Conservation (phyloP, 2,888 invertebrate species). For the Mycalesis mineus region DNA sequence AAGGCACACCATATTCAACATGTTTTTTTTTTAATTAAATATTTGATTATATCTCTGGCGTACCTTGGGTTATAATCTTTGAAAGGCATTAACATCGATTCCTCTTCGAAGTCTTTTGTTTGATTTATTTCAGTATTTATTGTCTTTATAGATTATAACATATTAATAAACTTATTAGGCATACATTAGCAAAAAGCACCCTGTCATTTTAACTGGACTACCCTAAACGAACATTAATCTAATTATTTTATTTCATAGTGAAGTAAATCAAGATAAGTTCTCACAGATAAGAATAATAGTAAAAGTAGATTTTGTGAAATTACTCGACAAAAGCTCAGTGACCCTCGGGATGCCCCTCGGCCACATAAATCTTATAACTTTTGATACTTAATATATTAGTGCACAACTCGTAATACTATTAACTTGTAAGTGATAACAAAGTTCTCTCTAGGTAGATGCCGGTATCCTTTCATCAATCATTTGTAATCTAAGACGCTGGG, state of each 20-base stretch:
- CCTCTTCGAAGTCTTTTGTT: too few relatives aligned
- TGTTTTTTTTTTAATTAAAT: not conserved
- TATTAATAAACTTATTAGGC: too few relatives aligned
- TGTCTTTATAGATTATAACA: too few relatives aligned
- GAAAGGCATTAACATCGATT: too few relatives aligned
- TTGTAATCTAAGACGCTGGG: conserved; percentile 1
- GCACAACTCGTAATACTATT: not conserved
- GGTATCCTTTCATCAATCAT: conserved; percentile 9
- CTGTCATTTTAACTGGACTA: too few relatives aligned
- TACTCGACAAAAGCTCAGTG: not conserved
- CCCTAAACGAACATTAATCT: too few relatives aligned
- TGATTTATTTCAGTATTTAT: too few relatives aligned
- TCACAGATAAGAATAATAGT: not conserved
- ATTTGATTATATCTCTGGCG: too few relatives aligned
- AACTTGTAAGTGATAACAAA: conserved; percentile 4
- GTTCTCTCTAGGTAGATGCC: not conserved
- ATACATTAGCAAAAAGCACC: too few relatives aligned
- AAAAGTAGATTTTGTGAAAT: not conserved
- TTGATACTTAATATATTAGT: not conserved
- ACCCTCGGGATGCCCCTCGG: not conserved
- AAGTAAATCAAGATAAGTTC: too few relatives aligned
- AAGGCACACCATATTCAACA: not conserved
- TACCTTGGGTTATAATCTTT: too few relatives aligned
- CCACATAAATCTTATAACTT: not conserved
- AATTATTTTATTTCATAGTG: too few relatives aligned